Evolutionary conservation across 2,113 vertebrate genomes (phyloP), one percentile per base, ranked within the genome.

Genomic region (Brevimyrus niger): DNA sequence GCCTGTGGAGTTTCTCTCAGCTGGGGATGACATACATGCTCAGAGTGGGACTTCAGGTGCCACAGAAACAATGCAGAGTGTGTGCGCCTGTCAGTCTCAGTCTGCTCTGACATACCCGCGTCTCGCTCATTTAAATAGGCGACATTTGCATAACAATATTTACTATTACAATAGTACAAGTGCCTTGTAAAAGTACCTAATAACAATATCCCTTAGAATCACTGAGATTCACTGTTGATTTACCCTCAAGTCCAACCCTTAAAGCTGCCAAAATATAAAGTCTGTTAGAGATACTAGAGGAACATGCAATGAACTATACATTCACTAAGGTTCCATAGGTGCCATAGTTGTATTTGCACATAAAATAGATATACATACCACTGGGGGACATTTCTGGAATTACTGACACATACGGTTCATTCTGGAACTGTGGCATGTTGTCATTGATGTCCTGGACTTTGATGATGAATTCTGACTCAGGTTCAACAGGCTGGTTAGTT

Each of bases 381-480:
- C 93, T 93, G 89, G 97, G 96, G 90, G 97, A 97, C 98, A 99
- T 99, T 93, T 99, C 98, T 1, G 97, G 97, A 91, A 99, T 95
- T 90, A 94, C 96, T 91, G 97, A 96, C 89, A 96, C 93, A 91
- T 99, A 99, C 8, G 98, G 98, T 91, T 95, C 97, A 88, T 97
- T 95, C 92, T 97, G 96, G 94, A 99, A 99, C 91, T 95, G 93
- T 0, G 98, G 98, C 90, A 93, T 94, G 65, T 98, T 97, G 92
- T 99, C 97, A 91, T 99, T 99, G 94, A 98, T 91, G 94, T 99
- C 98, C 92, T 92, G 95, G 90, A 99, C 97, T 90, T 95, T 97
- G 94, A 99, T 97, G 94, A 97, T 96, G 92, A 99, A 98, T 93
- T 98, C 97, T 13, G 96, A 98, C 90, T 97, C 95, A 3, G 97